Evolutionary conservation across 2,113 vertebrate genomes (phyloP).

Genomic region (Dendropsophus ebraccatus): DNA sequence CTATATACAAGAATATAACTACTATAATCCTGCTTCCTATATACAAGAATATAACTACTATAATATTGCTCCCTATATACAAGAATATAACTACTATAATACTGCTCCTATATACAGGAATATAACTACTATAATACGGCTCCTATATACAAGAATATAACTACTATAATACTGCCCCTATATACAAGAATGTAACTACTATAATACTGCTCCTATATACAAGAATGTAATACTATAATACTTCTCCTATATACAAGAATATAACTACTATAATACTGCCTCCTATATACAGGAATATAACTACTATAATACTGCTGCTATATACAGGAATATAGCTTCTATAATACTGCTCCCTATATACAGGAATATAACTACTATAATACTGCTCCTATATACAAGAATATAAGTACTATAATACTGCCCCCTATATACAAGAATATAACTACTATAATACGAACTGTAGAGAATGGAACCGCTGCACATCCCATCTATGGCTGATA

Average conservation of each 20-base stretch:
- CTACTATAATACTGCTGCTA: background rate
- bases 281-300: background rate
- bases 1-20: background rate
- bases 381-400: background rate
- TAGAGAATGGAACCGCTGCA: too few species aligned
- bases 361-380: constrained; percentile 13
- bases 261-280: constrained; percentile 13
- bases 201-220: background rate
- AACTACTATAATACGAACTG: too few species aligned
- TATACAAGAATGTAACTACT: background rate
- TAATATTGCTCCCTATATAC: background rate
- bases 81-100: constrained; percentile 8
- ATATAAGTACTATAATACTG: constrained; percentile 9
- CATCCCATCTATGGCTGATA: too few species aligned
- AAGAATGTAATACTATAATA: constrained; percentile 14
- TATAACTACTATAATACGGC: constrained; percentile 1
- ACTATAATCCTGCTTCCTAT: background rate
- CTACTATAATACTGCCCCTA: background rate
- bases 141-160: background rate
- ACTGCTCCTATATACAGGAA: background rate
- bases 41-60: background rate
- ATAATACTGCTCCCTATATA: background rate
- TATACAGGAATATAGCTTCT: background rate
- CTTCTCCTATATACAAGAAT: background rate
- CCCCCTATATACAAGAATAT: background rate